A percentile compares a stretch with the other conserved stretches of the same genome.
Conservation (phyloP, 2,113 vertebrate species). For the Rynchops niger region DNA sequence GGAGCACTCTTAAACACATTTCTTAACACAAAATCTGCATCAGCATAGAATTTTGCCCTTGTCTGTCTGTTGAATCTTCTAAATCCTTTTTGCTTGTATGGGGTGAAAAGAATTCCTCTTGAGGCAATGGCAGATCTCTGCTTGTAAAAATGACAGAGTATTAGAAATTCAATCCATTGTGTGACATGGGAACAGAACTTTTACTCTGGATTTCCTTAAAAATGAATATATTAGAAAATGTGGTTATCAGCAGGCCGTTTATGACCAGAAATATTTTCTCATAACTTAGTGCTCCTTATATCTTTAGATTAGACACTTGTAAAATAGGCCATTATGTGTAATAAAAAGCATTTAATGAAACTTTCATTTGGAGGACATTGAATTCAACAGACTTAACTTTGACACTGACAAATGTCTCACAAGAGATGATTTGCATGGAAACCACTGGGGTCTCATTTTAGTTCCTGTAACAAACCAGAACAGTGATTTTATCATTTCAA, state of each 20-base stretch:
- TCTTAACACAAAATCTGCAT: not conserved
- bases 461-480: conserved; percentile 60
- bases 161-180: not conserved
- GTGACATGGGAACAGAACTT: not conserved
- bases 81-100: not conserved
- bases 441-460: conserved; percentile 56
- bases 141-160: not conserved
- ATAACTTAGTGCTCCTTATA: conserved; percentile 24
- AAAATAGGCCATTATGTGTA: conserved; percentile 47
- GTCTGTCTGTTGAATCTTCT: not conserved
- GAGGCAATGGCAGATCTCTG: not conserved
- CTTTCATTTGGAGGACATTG: conserved; percentile 39
- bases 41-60: not conserved
- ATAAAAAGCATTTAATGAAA: conserved; percentile 62
- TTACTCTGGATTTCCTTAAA: not conserved
- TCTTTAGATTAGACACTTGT: conserved; percentile 47
- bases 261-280: conserved; percentile 51
- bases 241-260: conserved; percentile 28
- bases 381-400: conserved; percentile 47
- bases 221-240: conserved; percentile 10
- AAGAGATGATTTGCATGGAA: conserved; percentile 57
- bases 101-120: not conserved
- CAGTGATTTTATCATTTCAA: conserved; percentile 58
- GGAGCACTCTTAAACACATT: not conserved
- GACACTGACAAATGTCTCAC: conserved; percentile 61